A percentile compares a stretch with the other conserved stretches of the same genome.
phyloP scores from a whole-genome alignment of 2,113 vertebrate genomes.

The Oxyruncus cristatus region DNA sequence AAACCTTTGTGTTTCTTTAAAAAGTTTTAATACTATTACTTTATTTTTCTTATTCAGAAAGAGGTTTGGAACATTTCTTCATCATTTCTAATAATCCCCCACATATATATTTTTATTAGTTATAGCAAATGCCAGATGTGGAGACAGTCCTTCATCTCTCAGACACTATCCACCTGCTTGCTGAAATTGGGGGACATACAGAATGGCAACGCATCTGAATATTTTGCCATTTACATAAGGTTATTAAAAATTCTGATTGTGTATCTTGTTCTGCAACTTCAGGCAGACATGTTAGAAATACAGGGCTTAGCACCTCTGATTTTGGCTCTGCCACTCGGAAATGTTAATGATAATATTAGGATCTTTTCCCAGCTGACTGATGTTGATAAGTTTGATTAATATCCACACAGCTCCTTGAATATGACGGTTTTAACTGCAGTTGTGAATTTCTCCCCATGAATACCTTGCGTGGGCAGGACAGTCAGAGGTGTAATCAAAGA shows the following conservation, averaged over 20 bases:
- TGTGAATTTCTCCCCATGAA: neutral
- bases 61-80: neutral
- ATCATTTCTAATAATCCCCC: neutral
- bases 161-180: neutral
- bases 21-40: neutral
- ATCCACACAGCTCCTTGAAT: neutral
- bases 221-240: neutral
- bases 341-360: neutral
- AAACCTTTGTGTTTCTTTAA: neutral
- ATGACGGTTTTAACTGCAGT: neutral
- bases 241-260: neutral
- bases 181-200: neutral
- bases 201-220: neutral
- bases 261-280: neutral
- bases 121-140: neutral
- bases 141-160: neutral
- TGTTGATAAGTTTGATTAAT: neutral
- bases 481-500: neutral
- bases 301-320: neutral
- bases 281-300: neutral
- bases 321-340: neutral
- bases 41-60: neutral
- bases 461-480: neutral
- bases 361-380: neutral
- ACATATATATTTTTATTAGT: neutral